Conservation (phyloP, 2,888 invertebrate genomes). For the Anodontia alba region DNA sequence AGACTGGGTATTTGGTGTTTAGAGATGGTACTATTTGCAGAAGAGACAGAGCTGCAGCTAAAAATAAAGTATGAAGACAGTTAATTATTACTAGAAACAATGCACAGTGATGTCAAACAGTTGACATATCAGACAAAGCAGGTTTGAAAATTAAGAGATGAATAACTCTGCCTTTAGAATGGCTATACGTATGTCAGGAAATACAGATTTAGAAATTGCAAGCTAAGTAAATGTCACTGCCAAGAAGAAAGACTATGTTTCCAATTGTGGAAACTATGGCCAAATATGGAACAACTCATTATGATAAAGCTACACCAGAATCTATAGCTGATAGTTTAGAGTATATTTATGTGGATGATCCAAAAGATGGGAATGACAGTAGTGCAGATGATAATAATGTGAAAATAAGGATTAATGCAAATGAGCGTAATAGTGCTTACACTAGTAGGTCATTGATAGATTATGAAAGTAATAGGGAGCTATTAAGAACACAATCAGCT, state of each 20-base stretch:
- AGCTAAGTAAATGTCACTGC: background rate
- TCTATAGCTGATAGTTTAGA: constrained; percentile 37
- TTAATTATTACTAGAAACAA: too few relatives aligned
- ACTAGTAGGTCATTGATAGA: background rate
- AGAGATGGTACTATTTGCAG: too few relatives aligned
- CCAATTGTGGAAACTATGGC: constrained; percentile 55
- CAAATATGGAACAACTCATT: constrained; percentile 33
- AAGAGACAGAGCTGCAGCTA: too few relatives aligned
- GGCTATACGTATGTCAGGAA: too few relatives aligned
- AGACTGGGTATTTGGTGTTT: too few relatives aligned
- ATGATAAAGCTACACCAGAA: background rate
- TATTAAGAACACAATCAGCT: constrained; percentile 16
- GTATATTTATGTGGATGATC: constrained; percentile 57
- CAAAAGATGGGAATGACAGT: constrained; percentile 60
- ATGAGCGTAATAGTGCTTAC: constrained; percentile 9
- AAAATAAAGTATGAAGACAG: too few relatives aligned
- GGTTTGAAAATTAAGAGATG: too few relatives aligned
- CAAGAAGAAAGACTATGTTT: constrained; percentile 38
- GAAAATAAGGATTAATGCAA: background rate
- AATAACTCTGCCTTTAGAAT: too few relatives aligned
- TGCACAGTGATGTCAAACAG: too few relatives aligned
- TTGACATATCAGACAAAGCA: too few relatives aligned
- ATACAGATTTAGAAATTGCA: too few relatives aligned
- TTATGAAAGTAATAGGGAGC: background rate
- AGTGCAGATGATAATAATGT: constrained; percentile 53